phyloP scores from a whole-genome alignment of 1,140 invertebrate genomes.

The Zeugodacus cucurbitae region DNA sequence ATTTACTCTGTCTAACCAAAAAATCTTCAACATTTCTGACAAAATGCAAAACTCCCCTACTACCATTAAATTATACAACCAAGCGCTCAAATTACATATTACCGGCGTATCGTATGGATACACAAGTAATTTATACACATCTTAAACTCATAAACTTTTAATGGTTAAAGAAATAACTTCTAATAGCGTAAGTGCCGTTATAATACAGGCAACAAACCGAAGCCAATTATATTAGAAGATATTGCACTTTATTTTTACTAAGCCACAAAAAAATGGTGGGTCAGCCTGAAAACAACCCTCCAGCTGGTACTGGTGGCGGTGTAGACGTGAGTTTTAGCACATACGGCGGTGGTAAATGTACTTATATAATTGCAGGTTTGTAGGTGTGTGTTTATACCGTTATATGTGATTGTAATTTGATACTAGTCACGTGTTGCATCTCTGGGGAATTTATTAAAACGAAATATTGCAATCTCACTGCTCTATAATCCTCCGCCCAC shows the following conservation, averaged over 20 bases:
- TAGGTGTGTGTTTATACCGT: neutral
- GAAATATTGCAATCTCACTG: neutral
- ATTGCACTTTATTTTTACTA: neutral
- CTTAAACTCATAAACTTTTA: conserved; percentile 6
- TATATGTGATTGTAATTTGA: conserved; percentile 36
- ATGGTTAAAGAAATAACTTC: conserved; percentile 37
- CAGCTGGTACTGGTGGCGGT: neutral
- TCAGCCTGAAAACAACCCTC: neutral
- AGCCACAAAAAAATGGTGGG: neutral
- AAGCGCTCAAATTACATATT: too few species aligned
- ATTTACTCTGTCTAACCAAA: too few species aligned
- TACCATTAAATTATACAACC: too few species aligned
- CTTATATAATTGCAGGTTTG: neutral
- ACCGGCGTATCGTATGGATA: too few species aligned
- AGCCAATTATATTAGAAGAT: neutral
- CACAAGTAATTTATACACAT: neutral
- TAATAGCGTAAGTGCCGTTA: neutral
- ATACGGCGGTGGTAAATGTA: too few species aligned
- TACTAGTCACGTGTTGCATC: conserved; percentile 63
- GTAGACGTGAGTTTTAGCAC: neutral
- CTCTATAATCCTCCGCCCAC: neutral
- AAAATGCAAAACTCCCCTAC: too few species aligned
- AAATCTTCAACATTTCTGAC: too few species aligned
- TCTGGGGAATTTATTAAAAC: conserved; percentile 64
- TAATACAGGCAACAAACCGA: conserved; percentile 12